Base-by-base conservation (phyloP, 2,797 vertebrate species). In the Botia kubotai region DNA sequence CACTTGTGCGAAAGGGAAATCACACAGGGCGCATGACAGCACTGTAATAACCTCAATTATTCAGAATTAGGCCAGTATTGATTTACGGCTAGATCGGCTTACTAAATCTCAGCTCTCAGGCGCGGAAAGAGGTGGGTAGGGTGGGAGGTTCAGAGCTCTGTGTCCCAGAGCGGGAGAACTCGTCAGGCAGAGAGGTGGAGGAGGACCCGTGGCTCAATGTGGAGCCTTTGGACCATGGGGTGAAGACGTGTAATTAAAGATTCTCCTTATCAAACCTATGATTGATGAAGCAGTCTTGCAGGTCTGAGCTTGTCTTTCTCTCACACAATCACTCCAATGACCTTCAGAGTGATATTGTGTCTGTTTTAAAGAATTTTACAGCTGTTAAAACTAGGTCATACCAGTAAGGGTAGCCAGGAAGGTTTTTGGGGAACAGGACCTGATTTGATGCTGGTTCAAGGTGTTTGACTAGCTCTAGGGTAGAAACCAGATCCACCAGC, bases 11-110 rank as follows among this genome's bases (percentile, higher is more conserved):
- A 80, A 4, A 29, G 81, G 81, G 82, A 74, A 67, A 55, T 55
- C 90, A 89, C 92, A 89, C 53, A 84, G 90, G 81, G 90, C 93
- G 87, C 87, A 88, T 91, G 91, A 93, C 87, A 81, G 82, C 81
- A 92, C 92, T 93, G 91, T 92, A 90, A 84, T 93, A 93, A 94
- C 91, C 92, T 93, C 93, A 94, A 94, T 95, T 95, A 94, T 94
- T 94, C 92, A 94, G 90, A 92, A 94, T 95, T 94, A 95, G 92
- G 81, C 85, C 68, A 83, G 80, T 90, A 94, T 94, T 91, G 93
- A 94, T 94, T 94, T 93, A 89, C 92, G 92, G 92, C 92, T 94
- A 91, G 90, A 92, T 93, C 91, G 86, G 93, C 90, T 95, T 93
- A 93, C 92, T 83, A 89, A 91, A 91, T 90, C 90, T 85, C 19